Evolutionary conservation across 37 sponge, comb jelly and placozoan genomes (phyloP), one percentile per base, ranked within the genome.

Genomic region (Theonella swinhoei): DNA sequence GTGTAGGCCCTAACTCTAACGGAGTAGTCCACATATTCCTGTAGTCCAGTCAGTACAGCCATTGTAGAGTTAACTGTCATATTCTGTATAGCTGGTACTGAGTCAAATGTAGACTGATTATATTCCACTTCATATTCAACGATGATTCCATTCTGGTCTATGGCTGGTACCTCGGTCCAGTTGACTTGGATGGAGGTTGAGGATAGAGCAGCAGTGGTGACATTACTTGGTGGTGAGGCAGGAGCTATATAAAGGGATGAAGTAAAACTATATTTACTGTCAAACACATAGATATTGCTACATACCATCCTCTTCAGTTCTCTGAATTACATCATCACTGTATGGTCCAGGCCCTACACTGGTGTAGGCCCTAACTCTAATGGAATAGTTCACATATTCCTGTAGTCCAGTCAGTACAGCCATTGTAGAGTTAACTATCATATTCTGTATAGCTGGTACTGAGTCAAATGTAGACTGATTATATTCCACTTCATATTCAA

Each of bases 281-380:
- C 14, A 66, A 25, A 25, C 19, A 58, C 11, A 20, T 19, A 58
- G 11, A n/a, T n/a, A n/a, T 58, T 20, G 11, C 60, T 11, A 76
- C 74, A 47, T 42, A 74, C 74, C 47, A 42, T 74, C 54, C 24
- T 80, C 69, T 7, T 19, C 20, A 14, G 80, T 80, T 31, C n/a
- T 68, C 47, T 39, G 28, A 39, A 28, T 39, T 3, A 67, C 5
- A 22, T 36, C 33, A 3, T 64, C 80, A 22, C 74, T 72, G 39
- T 73, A 83, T 3, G 74, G 74, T 38, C 83, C 83, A 11, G 83
- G 66, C 7, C 69, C 80, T 19, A 39, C 70, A 77, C 65, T 31
- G 39, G 80, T 80, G 69, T 66, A 64, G 68, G 80, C 80, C 67
- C 80, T 31, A 4, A 80, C 78, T 39, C 20, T 41, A 62, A 35